A percentile compares a stretch with the other conserved stretches of the same genome.
These are phyloP conservation scores for Podarcis cretensis DNA, from an alignment of 2,113 vertebrate species.

Conservation along the genomic window DNA sequence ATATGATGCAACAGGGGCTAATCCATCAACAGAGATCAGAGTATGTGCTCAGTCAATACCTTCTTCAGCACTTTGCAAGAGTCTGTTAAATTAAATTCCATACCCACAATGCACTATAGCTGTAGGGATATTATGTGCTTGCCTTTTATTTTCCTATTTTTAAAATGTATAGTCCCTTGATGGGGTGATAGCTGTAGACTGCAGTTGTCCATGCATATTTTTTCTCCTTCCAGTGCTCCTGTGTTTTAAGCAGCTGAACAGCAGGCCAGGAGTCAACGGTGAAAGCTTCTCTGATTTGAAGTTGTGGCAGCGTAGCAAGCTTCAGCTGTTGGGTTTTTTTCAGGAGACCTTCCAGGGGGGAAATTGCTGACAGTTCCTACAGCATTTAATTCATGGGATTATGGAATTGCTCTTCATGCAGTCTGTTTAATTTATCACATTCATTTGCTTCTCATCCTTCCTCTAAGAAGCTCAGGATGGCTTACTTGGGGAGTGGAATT, in stretches of 20 bases:
- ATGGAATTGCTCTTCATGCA: not conserved
- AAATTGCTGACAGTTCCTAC: not conserved
- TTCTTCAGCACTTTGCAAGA: not conserved
- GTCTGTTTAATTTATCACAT: not conserved
- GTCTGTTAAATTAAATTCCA: not conserved
- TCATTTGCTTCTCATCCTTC: not conserved
- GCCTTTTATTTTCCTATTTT: not conserved
- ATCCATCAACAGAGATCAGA: not conserved
- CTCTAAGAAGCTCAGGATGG: not conserved
- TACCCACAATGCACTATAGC: not conserved
- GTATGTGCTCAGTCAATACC: not conserved
- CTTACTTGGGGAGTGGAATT: not conserved
- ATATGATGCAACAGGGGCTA: not conserved
- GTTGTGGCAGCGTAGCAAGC: not conserved
- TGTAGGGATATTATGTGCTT: not conserved
- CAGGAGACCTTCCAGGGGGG: not conserved
- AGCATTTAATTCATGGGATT: not conserved
- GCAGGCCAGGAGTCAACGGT: not conserved
- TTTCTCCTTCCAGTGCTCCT: no score
- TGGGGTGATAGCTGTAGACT: not conserved
- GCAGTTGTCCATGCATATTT: not conserved
- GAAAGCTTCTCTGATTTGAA: not conserved
- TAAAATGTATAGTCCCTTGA: not conserved
- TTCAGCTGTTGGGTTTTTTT: not conserved
- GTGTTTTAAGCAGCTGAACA: not conserved